These are phyloP conservation scores for Doris montereyensis DNA, from an alignment of 2,888 invertebrate genomes.

Conservation along the genomic window DNA sequence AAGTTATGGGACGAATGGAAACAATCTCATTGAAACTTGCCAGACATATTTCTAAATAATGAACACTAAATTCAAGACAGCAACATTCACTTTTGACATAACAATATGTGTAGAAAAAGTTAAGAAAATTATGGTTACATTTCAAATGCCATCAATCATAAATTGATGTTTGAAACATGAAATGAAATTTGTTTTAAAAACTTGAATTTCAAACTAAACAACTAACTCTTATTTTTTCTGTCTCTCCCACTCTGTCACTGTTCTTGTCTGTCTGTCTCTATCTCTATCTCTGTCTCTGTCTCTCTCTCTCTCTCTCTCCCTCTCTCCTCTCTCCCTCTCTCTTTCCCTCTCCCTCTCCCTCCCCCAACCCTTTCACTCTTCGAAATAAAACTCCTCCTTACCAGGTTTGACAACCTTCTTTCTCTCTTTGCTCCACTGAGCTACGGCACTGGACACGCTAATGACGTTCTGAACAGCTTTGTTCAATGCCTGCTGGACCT, in stretches of 20 bases:
- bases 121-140: no score
- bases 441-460: constrained; percentile 82
- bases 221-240: background rate
- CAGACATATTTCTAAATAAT: no score
- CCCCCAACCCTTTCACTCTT: background rate
- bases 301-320: constrained; percentile 17
- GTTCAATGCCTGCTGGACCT: constrained; percentile 80
- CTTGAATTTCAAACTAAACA: no score
- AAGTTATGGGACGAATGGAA: no score
- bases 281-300: constrained; percentile 10
- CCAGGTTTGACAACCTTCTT: constrained; percentile 50
- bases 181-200: no score
- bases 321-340: background rate
- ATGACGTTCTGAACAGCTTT: constrained; percentile 80
- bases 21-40: no score
- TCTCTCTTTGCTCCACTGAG: constrained; percentile 86
- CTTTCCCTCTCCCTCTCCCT: constrained; percentile 8
- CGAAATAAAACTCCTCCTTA: no score
- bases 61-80: no score
- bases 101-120: no score
- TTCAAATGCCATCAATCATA: no score
- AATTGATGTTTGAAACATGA: no score
- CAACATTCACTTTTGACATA: no score
- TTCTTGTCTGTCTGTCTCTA: background rate
- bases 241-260: background rate